phyloP scores from a whole-genome alignment of 2,888 invertebrate species.

The Drosophila borborema region DNA sequence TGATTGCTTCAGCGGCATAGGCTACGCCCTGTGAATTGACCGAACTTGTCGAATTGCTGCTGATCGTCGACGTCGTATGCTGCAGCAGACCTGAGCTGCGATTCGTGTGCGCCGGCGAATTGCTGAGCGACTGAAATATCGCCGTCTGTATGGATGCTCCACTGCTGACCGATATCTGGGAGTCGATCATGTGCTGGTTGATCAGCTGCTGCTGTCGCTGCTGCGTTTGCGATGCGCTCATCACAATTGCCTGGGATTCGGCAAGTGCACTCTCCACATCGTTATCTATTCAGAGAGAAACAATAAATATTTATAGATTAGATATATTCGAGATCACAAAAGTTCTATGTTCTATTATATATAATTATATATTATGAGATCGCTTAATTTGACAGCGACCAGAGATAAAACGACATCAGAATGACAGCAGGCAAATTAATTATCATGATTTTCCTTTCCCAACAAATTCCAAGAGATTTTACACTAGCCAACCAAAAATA shows the following conservation, averaged over 20 bases:
- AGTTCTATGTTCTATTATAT: background rate
- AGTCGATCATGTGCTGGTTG: constrained; percentile 83
- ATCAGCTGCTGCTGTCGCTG: constrained; percentile 71
- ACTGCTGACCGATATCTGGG: constrained; percentile 84
- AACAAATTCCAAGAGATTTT: background rate
- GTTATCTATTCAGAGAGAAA: constrained; percentile 68
- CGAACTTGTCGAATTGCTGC: constrained; percentile 68
- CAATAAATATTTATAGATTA: background rate
- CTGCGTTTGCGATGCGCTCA: constrained; percentile 78
- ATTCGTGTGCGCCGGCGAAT: constrained; percentile 65
- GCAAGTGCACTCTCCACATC: constrained; percentile 79
- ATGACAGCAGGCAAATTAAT: background rate
- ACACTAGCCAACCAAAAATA: background rate
- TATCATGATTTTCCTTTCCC: background rate
- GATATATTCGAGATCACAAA: background rate
- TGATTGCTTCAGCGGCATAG: constrained; percentile 74
- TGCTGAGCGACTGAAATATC: constrained; percentile 81
- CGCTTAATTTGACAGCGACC: background rate
- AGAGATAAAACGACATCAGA: background rate
- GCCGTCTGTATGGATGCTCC: constrained; percentile 84
- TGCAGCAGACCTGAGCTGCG: constrained; percentile 58
- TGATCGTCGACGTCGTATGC: constrained; percentile 68
- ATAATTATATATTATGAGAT: background rate
- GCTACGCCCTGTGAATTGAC: constrained; percentile 62
- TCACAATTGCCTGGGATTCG: constrained; percentile 81